phyloP scores from a whole-genome alignment of 2,888 invertebrate genomes.

The Ormyrus rosae region DNA sequence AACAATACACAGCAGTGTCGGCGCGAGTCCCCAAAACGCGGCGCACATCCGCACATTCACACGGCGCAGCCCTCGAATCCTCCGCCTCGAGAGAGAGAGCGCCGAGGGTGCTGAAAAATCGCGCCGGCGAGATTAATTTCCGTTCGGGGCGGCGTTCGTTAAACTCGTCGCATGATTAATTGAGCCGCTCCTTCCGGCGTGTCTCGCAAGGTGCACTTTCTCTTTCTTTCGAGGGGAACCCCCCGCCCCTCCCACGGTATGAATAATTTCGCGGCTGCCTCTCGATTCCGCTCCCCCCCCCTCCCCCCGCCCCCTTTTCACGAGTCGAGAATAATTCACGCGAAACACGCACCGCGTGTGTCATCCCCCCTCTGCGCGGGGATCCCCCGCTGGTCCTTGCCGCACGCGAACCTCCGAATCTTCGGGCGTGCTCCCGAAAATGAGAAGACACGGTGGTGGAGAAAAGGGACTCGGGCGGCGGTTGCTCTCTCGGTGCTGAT shows the following conservation, averaged over 20 bases:
- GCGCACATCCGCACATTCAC: not conserved
- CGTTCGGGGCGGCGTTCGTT: slow-evolving; percentile 33
- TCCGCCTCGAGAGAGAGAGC: not conserved
- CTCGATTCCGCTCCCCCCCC: no score
- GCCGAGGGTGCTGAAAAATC: slow-evolving; percentile 21
- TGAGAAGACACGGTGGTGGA: no score
- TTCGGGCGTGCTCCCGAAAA: no score
- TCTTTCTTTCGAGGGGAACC: no score
- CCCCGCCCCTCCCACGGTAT: no score
- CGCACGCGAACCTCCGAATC: not conserved
- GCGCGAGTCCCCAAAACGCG: no score
- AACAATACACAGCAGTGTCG: no score
- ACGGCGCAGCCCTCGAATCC: not conserved
- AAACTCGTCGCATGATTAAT: not conserved
- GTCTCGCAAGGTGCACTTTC: no score
- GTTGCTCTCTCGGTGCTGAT: no score
- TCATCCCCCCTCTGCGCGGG: not conserved
- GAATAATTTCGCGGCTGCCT: no score
- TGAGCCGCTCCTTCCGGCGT: no score
- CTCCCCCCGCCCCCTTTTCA: slow-evolving; percentile 12
- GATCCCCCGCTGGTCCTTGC: slow-evolving; percentile 8
- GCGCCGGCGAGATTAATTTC: slow-evolving; percentile 37
- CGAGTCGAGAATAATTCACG: slow-evolving; percentile 48
- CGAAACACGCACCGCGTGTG: slow-evolving; percentile 24
- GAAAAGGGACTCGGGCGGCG: no score